Conservation (phyloP, 2,888 invertebrate species). For the Archips crataeganus region DNA sequence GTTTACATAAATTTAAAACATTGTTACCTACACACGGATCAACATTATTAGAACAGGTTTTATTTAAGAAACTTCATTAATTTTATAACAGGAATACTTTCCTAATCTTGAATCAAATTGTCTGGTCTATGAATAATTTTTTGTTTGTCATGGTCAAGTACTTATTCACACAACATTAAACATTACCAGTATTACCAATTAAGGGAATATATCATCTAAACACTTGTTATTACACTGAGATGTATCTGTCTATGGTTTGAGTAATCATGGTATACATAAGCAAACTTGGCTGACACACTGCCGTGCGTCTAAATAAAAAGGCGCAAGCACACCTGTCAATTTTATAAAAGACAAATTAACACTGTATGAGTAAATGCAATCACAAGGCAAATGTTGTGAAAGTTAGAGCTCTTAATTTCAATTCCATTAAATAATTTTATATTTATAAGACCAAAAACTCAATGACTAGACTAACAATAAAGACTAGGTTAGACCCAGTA, state of each 20-base stretch:
- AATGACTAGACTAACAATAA: conserved; percentile 39
- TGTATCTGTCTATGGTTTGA: neutral
- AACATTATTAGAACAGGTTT: conserved; percentile 55
- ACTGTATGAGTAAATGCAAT: conserved; percentile 5
- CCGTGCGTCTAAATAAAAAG: neutral
- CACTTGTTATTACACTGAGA: conserved; percentile 1
- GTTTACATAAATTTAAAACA: conserved; percentile 62
- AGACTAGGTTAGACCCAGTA: conserved; percentile 17
- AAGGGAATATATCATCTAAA: conserved; percentile 12
- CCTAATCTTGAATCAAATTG: conserved; percentile 16
- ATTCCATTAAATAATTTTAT: conserved; percentile 16
- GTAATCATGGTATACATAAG: neutral
- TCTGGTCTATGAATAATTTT: neutral
- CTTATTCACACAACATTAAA: conserved; percentile 10
- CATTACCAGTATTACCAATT: conserved; percentile 15
- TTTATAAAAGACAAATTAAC: conserved; percentile 1
- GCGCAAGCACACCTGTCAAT: neutral
- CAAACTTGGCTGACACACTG: neutral
- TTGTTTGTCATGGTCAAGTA: conserved; percentile 4
- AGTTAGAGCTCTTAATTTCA: neutral
- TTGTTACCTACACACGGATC: conserved; percentile 65
- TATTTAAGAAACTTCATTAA: conserved; percentile 27
- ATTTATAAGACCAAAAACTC: conserved; percentile 32
- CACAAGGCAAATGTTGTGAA: neutral
- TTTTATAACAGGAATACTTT: conserved; percentile 19